phyloP scores from a whole-genome alignment of 2,113 vertebrate genomes.

The Macroglossus sobrinus region DNA sequence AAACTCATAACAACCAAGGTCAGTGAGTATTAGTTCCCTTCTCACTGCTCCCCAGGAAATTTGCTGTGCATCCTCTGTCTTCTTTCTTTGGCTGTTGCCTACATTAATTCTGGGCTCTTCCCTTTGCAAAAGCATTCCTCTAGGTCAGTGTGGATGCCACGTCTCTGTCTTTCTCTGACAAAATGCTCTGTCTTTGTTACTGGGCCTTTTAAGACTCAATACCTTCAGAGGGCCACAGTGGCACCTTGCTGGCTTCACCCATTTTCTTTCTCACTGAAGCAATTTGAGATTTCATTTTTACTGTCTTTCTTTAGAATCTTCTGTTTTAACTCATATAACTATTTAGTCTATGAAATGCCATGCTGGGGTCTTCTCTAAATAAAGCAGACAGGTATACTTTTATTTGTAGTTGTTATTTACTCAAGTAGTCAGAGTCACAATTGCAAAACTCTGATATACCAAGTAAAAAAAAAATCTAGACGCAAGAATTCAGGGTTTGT shows the following conservation, averaged over 20 bases:
- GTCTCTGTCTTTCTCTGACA: background rate
- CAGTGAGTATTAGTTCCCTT: too few species aligned
- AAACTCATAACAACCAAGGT: background rate
- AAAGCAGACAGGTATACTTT: background rate
- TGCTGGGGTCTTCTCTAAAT: background rate
- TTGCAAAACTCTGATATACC: background rate
- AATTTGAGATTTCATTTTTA: background rate
- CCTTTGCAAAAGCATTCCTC: background rate
- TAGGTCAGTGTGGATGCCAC: background rate
- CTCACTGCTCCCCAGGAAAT: background rate
- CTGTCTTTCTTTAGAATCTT: background rate
- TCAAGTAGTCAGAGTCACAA: background rate
- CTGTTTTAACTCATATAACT: background rate
- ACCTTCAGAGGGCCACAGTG: background rate
- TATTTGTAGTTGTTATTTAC: background rate
- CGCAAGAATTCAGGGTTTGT: background rate
- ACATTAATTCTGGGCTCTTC: background rate
- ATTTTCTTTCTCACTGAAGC: background rate
- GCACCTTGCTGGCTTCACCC: background rate
- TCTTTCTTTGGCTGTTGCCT: background rate
- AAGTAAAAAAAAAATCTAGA: background rate
- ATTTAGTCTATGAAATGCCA: background rate
- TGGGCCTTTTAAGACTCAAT: background rate
- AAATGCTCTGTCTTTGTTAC: background rate
- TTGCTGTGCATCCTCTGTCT: background rate